These are phyloP conservation scores for Formica exsecta DNA, from an alignment of 1,140 invertebrate genomes.

Conservation along the genomic window DNA sequence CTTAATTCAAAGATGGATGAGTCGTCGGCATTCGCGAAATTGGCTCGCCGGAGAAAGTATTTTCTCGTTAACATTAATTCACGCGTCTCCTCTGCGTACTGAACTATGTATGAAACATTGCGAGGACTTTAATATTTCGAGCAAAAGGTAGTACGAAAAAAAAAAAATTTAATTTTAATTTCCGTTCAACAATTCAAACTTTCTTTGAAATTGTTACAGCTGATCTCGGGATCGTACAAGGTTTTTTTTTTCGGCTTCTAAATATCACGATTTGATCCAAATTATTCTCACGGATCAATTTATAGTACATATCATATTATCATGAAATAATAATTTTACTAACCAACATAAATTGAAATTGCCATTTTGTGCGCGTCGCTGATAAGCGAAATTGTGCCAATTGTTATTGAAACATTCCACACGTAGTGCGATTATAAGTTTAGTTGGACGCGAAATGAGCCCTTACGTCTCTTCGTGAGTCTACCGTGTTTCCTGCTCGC, in stretches of 20 bases:
- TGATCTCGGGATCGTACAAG: not conserved
- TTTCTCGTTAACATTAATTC: constrained; percentile 38
- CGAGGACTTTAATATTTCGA: not conserved
- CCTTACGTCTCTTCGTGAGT: constrained; percentile 29
- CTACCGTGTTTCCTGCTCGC: constrained; percentile 30
- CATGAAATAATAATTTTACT: constrained; percentile 31
- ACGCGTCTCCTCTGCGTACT: not conserved
- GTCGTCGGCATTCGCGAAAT: constrained; percentile 24
- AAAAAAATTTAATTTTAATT: not conserved
- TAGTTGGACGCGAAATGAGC: constrained; percentile 36
- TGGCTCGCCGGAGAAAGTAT: constrained; percentile 38
- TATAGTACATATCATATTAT: not conserved
- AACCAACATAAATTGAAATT: constrained; percentile 18
- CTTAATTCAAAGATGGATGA: constrained; percentile 57
- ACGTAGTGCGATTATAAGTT: constrained; percentile 13
- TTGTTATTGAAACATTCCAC: constrained; percentile 15
- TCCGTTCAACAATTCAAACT: not conserved
- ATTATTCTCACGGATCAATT: not conserved
- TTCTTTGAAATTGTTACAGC: not conserved
- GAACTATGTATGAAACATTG: not conserved
- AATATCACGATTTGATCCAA: not conserved
- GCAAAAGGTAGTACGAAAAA: not conserved
- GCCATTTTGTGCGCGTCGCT: not conserved
- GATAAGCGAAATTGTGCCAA: constrained; percentile 22
- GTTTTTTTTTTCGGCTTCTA: not conserved